These are phyloP conservation scores for Oreohelix idahoensis DNA, from an alignment of 1,140 invertebrate genomes.

Conservation along the genomic window DNA sequence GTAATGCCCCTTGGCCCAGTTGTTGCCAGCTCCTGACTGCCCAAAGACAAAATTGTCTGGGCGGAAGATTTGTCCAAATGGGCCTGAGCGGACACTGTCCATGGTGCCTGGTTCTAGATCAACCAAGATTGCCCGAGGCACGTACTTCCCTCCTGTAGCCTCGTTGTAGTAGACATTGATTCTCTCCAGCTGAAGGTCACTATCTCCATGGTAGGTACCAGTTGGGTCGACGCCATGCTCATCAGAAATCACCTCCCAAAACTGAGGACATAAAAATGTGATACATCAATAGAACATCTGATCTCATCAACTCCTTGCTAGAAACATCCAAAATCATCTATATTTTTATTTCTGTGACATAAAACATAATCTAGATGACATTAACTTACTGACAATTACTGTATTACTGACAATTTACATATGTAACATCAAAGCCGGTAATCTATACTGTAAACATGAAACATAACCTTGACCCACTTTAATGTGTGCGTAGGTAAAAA, in stretches of 20 bases:
- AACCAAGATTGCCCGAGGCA: slow-evolving; percentile 90
- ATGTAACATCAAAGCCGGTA: too few species aligned
- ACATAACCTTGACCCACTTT: too few species aligned
- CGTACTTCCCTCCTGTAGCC: slow-evolving; percentile 84
- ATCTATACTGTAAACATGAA: too few species aligned
- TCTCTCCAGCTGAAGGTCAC: slow-evolving; percentile 74
- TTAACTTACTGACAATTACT: too few species aligned
- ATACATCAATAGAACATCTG: too few species aligned
- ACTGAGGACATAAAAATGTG: slow-evolving; percentile 75
- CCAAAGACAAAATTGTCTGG: slow-evolving; percentile 82
- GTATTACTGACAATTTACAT: too few species aligned
- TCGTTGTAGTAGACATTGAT: slow-evolving; percentile 77
- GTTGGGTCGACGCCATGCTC: slow-evolving; percentile 76
- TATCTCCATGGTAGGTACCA: slow-evolving; percentile 67
- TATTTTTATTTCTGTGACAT: too few species aligned
- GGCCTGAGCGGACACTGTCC: slow-evolving; percentile 92
- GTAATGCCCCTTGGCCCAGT: slow-evolving; percentile 83
- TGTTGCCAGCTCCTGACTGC: slow-evolving; percentile 83
- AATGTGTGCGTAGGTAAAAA: too few species aligned
- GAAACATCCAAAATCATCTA: too few species aligned
- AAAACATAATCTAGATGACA: too few species aligned
- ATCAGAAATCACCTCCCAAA: slow-evolving; percentile 46
- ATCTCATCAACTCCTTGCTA: too few species aligned
- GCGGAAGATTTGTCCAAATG: slow-evolving; percentile 85
- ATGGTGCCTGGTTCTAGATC: slow-evolving; percentile 96